Conservation (phyloP, 1,140 invertebrate genomes). For the Manduca sexta region DNA sequence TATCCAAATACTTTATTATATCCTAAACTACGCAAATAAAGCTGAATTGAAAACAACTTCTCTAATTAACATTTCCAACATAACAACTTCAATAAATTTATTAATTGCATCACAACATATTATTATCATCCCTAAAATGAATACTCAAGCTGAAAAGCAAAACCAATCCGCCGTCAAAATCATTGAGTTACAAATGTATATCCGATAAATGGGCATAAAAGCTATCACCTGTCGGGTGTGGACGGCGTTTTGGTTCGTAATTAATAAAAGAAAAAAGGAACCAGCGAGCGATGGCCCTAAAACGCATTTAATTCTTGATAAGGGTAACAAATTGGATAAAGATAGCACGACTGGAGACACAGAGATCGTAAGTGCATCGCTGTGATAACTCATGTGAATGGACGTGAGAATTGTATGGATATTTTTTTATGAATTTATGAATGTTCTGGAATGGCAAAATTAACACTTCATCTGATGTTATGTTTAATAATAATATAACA, state of each 20-base stretch:
- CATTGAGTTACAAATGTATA: slow-evolving; percentile 47
- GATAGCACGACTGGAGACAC: slow-evolving; percentile 60
- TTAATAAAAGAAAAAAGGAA: slow-evolving; percentile 58
- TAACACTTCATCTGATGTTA: too few relatives aligned
- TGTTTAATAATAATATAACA: too few relatives aligned
- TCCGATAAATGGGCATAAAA: slow-evolving; percentile 45
- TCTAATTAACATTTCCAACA: too few relatives aligned
- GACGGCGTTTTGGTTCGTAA: slow-evolving; percentile 35
- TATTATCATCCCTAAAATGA: too few relatives aligned
- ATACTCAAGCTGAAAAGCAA: too few relatives aligned
- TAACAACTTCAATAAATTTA: too few relatives aligned
- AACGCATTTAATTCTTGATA: slow-evolving; percentile 73
- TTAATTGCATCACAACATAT: too few relatives aligned
- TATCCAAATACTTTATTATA: too few relatives aligned
- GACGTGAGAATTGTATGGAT: slow-evolving; percentile 29
- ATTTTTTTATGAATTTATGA: neutral
- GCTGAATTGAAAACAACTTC: too few relatives aligned
- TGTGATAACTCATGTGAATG: slow-evolving; percentile 53
- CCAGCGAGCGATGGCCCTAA: slow-evolving; percentile 41
- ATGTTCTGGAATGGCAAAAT: too few relatives aligned
- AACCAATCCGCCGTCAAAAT: slow-evolving; percentile 20
- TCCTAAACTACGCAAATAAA: too few relatives aligned
- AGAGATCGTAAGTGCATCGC: slow-evolving; percentile 71
- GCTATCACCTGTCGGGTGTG: slow-evolving; percentile 33
- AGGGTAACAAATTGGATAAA: slow-evolving; percentile 73